Conservation (phyloP, 2,797 vertebrate genomes). For the Poecilia gillii region DNA sequence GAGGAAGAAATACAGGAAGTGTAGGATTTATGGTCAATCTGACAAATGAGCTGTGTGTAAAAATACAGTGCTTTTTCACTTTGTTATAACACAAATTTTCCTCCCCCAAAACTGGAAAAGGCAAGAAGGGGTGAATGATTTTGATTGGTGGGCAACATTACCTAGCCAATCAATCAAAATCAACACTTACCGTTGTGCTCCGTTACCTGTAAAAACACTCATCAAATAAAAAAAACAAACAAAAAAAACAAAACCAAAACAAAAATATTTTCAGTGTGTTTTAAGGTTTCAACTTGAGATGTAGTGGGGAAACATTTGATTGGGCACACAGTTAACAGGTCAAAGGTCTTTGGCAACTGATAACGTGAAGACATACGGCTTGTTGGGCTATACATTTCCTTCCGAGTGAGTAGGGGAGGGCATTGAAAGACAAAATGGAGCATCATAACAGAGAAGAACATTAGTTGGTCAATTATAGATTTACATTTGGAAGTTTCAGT, state of each 20-base stretch:
- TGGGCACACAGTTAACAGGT: slow-evolving; percentile 65
- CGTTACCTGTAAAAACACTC: slow-evolving; percentile 70
- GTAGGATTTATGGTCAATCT: slow-evolving; percentile 54
- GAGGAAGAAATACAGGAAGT: slow-evolving; percentile 45
- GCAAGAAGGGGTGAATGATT: slow-evolving; percentile 56
- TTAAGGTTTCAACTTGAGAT: slow-evolving; percentile 51
- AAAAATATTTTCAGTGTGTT: slow-evolving; percentile 50
- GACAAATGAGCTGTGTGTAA: slow-evolving; percentile 13
- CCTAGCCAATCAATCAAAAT: slow-evolving; percentile 80
- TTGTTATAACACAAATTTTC: slow-evolving; percentile 38
- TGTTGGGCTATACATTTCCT: slow-evolving; percentile 79
- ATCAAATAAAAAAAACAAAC: slow-evolving; percentile 37
- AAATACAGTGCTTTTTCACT: slow-evolving; percentile 9
- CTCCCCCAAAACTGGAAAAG: slow-evolving; percentile 39
- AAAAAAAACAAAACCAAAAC: slow-evolving; percentile 38
- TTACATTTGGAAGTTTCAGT: slow-evolving; percentile 74
- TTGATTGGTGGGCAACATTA: slow-evolving; percentile 74
- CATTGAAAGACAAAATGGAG: slow-evolving; percentile 80
- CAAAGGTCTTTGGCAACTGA: slow-evolving; percentile 65
- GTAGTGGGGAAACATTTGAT: slow-evolving; percentile 47
- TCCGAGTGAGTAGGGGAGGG: slow-evolving; percentile 78
- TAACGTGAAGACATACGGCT: slow-evolving; percentile 77
- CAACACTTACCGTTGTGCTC: slow-evolving; percentile 82
- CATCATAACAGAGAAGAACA: slow-evolving; percentile 78
- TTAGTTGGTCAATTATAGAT: slow-evolving; percentile 78